Evolutionary conservation across 2,888 invertebrate genomes (phyloP).

Genomic region (Lasius fuliginosus): DNA sequence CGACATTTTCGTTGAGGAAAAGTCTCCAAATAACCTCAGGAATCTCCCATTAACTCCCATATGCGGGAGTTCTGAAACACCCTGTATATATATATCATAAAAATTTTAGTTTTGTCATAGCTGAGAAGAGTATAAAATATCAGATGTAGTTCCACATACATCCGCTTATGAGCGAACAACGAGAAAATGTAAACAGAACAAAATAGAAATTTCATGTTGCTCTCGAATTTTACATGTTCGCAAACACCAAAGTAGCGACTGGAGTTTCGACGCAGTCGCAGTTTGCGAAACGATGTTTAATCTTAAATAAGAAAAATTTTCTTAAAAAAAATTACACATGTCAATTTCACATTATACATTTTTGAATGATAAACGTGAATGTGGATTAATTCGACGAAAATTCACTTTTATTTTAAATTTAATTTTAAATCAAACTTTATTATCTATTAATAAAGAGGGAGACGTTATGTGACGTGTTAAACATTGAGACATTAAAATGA

Average conservation of each 20-base stretch:
- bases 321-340: background rate
- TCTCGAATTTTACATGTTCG: background rate
- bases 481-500: background rate
- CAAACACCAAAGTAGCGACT: background rate
- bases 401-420: background rate
- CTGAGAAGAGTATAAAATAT: background rate
- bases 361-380: background rate
- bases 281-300: background rate
- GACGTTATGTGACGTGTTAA: background rate
- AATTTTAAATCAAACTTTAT: constrained; percentile 21
- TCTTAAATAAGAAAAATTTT: background rate
- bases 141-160: background rate
- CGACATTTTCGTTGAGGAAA: no score
- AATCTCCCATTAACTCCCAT: no score
- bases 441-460: background rate
- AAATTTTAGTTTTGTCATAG: constrained; percentile 7
- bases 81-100: background rate
- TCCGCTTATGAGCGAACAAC: constrained; percentile 4
- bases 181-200: background rate
- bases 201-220: constrained; percentile 22
- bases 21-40: no score
- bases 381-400: background rate
- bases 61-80: no score
- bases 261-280: background rate
- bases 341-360: constrained; percentile 3